A percentile compares a stretch with the other conserved stretches of the same genome.
These are phyloP conservation scores for Caretta caretta DNA, from an alignment of 2,113 vertebrate species.

Conservation along the genomic window DNA sequence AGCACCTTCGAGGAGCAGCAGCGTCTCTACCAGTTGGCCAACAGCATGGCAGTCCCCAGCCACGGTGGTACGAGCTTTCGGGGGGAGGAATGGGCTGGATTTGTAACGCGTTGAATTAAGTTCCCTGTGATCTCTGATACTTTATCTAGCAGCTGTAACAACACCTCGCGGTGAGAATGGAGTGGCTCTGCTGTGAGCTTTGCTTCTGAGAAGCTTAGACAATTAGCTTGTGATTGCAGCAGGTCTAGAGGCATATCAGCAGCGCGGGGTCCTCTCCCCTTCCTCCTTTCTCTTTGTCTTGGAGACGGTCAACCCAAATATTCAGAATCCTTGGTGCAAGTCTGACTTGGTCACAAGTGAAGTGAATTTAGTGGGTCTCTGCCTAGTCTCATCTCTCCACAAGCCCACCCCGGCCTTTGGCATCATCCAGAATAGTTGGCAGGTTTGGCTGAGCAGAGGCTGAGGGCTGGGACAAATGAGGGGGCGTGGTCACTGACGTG, in stretches of 20 bases:
- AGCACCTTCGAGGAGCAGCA: slow-evolving; percentile 94
- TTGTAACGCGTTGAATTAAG: accelerated
- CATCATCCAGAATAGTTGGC: neutral
- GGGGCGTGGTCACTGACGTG: neutral
- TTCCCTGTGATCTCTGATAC: neutral
- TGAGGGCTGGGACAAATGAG: neutral
- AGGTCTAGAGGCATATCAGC: neutral
- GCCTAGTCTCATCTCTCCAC: neutral
- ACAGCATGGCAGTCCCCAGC: slow-evolving; percentile 91
- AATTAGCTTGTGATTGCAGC: neutral
- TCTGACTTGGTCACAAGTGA: neutral
- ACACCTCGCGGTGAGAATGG: accelerated
- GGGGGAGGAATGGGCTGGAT: neutral
- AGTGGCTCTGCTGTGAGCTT: accelerated
- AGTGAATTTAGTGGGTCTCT: neutral
- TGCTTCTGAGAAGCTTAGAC: neutral
- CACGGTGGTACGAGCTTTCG: slow-evolving; percentile 83
- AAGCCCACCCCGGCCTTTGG: neutral
- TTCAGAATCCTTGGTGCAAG: neutral
- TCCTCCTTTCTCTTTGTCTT: neutral
- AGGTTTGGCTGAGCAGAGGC: neutral
- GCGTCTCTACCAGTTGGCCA: slow-evolving; percentile 93
- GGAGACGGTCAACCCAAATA: neutral
- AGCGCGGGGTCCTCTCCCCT: neutral
- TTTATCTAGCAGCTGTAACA: accelerated